A percentile compares a stretch with the other conserved stretches of the same genome.
phyloP scores from a whole-genome alignment of 2,888 invertebrate species.

The Andrena trimmerana region DNA sequence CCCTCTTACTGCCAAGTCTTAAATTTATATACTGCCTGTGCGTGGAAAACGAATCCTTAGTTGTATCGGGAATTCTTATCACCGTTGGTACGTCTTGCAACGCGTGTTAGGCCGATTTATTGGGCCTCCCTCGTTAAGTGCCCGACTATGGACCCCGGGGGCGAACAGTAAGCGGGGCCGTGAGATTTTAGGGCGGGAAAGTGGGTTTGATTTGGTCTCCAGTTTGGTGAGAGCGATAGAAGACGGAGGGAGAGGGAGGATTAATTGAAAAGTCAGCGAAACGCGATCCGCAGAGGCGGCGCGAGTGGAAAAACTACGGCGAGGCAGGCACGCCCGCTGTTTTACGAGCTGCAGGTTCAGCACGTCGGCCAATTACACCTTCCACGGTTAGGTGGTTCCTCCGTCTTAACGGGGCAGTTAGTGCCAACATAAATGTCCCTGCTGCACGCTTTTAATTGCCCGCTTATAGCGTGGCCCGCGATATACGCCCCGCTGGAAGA shows the following conservation, averaged over 20 bases:
- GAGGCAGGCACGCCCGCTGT: conserved; percentile 75
- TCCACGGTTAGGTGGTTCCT: conserved; percentile 80
- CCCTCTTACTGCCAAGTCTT: background rate
- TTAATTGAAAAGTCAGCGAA: conserved; percentile 41
- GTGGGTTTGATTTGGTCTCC: background rate
- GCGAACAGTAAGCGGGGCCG: background rate
- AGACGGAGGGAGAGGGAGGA: background rate
- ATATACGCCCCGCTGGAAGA: conserved; percentile 37
- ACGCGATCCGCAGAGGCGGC: conserved; percentile 43
- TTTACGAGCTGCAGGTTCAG: conserved; percentile 82
- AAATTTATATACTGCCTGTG: background rate
- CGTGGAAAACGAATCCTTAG: background rate
- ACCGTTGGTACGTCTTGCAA: background rate
- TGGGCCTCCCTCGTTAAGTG: conserved; percentile 5
- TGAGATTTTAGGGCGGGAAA: conserved; percentile 13
- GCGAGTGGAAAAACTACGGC: conserved; percentile 64
- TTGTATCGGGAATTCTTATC: conserved; percentile 25
- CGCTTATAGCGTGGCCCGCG: conserved; percentile 64
- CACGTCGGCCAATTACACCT: conserved; percentile 82
- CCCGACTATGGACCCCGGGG: background rate
- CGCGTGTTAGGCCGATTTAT: conserved; percentile 27
- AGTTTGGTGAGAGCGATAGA: background rate
- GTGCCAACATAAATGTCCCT: conserved; percentile 82
- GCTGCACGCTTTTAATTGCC: conserved; percentile 81
- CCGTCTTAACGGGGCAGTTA: conserved; percentile 82